phyloP scores from a whole-genome alignment of 2,113 vertebrate genomes.

The Genyomyrus donnyi region DNA sequence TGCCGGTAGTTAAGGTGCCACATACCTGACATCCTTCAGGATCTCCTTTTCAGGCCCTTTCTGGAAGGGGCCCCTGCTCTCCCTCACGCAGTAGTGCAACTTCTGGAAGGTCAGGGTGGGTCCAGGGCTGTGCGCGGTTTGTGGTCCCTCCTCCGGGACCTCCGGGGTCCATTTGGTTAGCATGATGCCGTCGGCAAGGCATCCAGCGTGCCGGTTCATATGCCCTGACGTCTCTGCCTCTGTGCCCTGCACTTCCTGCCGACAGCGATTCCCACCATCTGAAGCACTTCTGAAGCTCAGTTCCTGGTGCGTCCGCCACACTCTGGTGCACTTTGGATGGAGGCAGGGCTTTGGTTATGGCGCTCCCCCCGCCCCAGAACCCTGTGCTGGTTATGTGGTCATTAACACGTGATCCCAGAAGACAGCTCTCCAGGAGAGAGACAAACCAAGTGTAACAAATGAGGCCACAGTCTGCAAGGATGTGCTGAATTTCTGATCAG shows the following conservation, averaged over 20 bases:
- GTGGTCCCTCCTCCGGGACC: background rate
- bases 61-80: slow-evolving; percentile 38
- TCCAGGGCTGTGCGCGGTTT: slow-evolving; percentile 35
- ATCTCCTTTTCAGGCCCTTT: slow-evolving; percentile 47
- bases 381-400: background rate
- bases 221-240: background rate
- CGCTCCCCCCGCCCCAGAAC: background rate
- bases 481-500: background rate
- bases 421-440: background rate
- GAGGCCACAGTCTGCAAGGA: background rate
- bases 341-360: background rate
- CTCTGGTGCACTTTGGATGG: background rate
- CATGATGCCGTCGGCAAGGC: background rate
- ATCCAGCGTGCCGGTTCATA: background rate
- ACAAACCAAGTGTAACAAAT: too few relatives aligned
- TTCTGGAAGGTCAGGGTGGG: slow-evolving; percentile 55
- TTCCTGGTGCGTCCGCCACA: background rate
- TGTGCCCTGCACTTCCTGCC: background rate
- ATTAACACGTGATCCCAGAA: background rate
- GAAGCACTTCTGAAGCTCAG: background rate
- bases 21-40: slow-evolving; percentile 60
- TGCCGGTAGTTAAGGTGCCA: too few relatives aligned
- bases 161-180: background rate
- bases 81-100: slow-evolving; percentile 50
- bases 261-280: too few relatives aligned